A percentile compares a stretch with the other conserved stretches of the same genome.
phyloP scores from a whole-genome alignment of 2,113 vertebrate species.

The Hystrix cristata region DNA sequence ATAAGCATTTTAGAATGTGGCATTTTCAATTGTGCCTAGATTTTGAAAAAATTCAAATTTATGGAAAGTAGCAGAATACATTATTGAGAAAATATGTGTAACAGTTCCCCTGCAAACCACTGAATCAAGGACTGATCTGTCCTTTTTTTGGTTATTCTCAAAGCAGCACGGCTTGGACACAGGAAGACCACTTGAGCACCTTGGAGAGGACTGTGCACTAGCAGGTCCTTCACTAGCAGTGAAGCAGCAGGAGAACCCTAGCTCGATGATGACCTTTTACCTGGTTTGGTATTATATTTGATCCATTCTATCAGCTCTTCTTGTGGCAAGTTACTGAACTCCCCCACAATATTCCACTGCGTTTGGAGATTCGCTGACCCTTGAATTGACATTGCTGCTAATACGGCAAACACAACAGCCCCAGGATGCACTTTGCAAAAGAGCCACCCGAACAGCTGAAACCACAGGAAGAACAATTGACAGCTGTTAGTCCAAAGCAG shows the following conservation, averaged over 20 bases:
- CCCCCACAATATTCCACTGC: slow-evolving; percentile 97
- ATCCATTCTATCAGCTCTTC: slow-evolving; percentile 98
- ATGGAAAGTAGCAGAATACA: slow-evolving; percentile 45
- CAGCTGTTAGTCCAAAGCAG: neutral
- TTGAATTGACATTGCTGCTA: slow-evolving; percentile 95
- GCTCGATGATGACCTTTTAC: slow-evolving; percentile 85
- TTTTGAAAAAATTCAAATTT: slow-evolving; percentile 27
- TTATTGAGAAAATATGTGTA: neutral
- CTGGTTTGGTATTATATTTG: slow-evolving; percentile 92
- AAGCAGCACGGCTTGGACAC: neutral
- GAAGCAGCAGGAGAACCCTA: neutral
- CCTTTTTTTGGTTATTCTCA: neutral
- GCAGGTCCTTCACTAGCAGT: fast-evolving
- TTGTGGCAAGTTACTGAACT: slow-evolving; percentile 98
- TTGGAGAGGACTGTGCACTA: neutral
- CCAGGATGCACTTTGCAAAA: slow-evolving; percentile 92
- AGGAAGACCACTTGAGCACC: neutral
- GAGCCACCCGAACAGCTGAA: slow-evolving; percentile 96
- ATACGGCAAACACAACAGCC: slow-evolving; percentile 89
- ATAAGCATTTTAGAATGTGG: slow-evolving; percentile 43
- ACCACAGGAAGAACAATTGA: slow-evolving; percentile 67
- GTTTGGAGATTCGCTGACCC: slow-evolving; percentile 95
- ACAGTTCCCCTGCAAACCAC: neutral
- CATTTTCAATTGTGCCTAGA: neutral
- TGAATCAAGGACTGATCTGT: neutral